phyloP scores from a whole-genome alignment of 2,888 invertebrate genomes.

The Watsonalla binaria region DNA sequence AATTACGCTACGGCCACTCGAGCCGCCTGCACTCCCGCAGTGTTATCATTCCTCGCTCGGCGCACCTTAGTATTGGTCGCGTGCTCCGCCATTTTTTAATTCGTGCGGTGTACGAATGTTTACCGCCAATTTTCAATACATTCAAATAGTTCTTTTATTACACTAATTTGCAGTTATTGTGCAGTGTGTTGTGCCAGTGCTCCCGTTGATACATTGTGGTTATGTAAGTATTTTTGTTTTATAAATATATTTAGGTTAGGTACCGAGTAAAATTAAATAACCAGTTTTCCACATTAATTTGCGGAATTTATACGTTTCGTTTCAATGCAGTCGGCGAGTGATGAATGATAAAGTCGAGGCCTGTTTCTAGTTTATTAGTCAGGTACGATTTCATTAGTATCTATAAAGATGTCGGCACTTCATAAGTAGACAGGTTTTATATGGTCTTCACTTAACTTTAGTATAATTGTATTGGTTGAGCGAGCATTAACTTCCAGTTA shows the following conservation, averaged over 20 bases:
- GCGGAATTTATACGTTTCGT: not conserved
- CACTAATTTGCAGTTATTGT: not conserved
- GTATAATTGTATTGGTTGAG: too few relatives aligned
- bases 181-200: slow-evolving; percentile 1
- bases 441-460: too few relatives aligned
- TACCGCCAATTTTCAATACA: slow-evolving; percentile 12
- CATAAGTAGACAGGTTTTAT: too few relatives aligned
- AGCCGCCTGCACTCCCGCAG: slow-evolving; percentile 6
- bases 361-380: too few relatives aligned
- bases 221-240: not conserved
- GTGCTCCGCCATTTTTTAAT: slow-evolving; percentile 27
- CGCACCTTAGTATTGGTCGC: slow-evolving; percentile 35
- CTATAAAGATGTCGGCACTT: too few relatives aligned
- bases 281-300: not conserved
- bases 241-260: too few relatives aligned
- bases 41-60: slow-evolving; percentile 57
- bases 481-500: too few relatives aligned
- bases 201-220: not conserved
- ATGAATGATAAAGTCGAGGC: too few relatives aligned
- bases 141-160: slow-evolving; percentile 3
- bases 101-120: slow-evolving; percentile 21
- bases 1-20: slow-evolving; percentile 27
- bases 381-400: too few relatives aligned
- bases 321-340: too few relatives aligned
- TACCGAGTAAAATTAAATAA: not conserved